Percentiles rank a stretch among this genome's conserved stretches.
phyloP scores from a whole-genome alignment of 35 echinoderm and acorn worm species.

The Heliocidaris tuberculata region DNA sequence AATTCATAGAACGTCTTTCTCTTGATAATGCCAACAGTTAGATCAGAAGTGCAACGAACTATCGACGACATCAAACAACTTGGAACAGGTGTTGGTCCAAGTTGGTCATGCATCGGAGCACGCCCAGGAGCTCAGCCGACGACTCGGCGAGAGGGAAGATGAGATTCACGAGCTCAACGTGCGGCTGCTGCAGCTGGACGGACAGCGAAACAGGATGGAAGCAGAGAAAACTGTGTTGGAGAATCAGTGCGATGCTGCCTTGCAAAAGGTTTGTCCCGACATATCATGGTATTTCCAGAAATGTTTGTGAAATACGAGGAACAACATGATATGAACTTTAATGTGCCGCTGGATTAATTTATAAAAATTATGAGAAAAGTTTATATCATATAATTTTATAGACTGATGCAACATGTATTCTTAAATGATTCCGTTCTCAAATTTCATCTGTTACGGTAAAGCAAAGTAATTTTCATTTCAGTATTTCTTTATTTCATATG shows the following conservation, averaged over 20 bases:
- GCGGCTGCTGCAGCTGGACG: background rate
- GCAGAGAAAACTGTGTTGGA: background rate
- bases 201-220: background rate
- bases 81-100: constrained; percentile 22
- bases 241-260: background rate
- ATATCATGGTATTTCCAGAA: no score
- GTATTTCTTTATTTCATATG: no score
- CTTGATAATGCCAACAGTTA: background rate
- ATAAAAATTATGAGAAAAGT: no score
- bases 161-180: background rate
- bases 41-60: constrained; percentile 28
- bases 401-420: no score
- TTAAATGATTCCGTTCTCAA: no score
- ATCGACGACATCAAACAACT: background rate
- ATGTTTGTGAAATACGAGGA: no score
- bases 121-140: background rate
- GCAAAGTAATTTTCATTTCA: no score
- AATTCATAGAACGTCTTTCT: no score
- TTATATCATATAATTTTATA: no score
- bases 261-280: background rate
- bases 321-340: no score
- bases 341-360: no score
- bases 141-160: background rate
- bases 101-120: constrained; percentile 23
- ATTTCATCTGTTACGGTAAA: no score